Evolutionary conservation across 2,797 vertebrate genomes (phyloP), one percentile per base, ranked within the genome.

Genomic region (Todus mexicanus): DNA sequence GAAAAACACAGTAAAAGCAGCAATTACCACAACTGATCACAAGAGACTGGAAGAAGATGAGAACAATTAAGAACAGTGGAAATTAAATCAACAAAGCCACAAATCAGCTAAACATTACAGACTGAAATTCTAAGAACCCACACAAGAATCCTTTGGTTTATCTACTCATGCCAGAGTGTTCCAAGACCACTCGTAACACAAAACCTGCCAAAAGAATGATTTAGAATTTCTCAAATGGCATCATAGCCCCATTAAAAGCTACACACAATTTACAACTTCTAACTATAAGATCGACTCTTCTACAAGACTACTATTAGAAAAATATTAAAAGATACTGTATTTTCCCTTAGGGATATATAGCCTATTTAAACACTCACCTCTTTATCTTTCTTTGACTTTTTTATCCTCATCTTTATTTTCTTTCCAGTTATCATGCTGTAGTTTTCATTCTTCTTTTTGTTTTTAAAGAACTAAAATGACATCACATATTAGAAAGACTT

Each of bases 371-470:
- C 15, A 75, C 23, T 92, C 97, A 99, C 99, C 98, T 99, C 98
- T 96, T 99, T 99, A 96, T 99, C 99, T 92, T 98, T 98, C 96
- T 98, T 99, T 76, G 98, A 98, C 94, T 99, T 99, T 97, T 99
- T 99, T 87, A 99, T 98, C 96, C 98, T 99, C 99, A 99, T 98
- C 96, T 99, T 99, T 66, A 99, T 99, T 97, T 98, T 99, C 97
- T 98, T 99, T 95, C 99, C 99, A 48, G 99, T 98, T 96, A 99
- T 99, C 99, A 99, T 99, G 94, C 99, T 99, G 97, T 98, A 99
- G 94, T 98, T 99, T 76, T 98, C 97, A 78, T 95, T 98, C 90
- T 98, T 99, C 97, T 98, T 98, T 93, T 97, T 98, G 81, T 99
- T 98, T 90, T 99, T 99, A 74, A 99, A 98, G 95, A 98, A 99